Percentiles rank a stretch among this genome's conserved stretches.
These are phyloP conservation scores for Gallinago media DNA, from an alignment of 2,113 vertebrate genomes.

Conservation along the genomic window DNA sequence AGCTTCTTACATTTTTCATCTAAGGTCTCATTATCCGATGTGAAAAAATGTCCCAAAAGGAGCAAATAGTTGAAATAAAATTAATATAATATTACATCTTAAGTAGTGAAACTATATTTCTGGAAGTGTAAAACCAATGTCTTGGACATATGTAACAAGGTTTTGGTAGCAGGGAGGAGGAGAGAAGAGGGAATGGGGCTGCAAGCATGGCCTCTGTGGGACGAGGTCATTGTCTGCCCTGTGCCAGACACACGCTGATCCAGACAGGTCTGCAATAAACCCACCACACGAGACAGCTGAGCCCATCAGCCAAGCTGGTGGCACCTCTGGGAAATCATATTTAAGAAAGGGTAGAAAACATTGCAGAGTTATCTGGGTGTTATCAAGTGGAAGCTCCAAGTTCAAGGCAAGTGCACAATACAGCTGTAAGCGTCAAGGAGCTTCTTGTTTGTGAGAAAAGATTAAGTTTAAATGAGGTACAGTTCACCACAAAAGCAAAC, in stretches of 20 bases:
- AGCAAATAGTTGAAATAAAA: not conserved
- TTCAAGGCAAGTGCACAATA: not conserved
- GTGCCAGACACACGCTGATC: accelerated
- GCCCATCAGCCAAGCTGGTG: not conserved
- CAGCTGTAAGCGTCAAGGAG: not conserved
- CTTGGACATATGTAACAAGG: not conserved
- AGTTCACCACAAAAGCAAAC: not conserved
- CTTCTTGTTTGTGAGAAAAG: not conserved
- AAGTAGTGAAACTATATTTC: not conserved
- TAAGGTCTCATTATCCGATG: not conserved
- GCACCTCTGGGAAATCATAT: accelerated
- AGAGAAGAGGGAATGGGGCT: not conserved
- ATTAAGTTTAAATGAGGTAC: accelerated
- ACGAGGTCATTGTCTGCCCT: not conserved
- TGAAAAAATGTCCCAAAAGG: not conserved
- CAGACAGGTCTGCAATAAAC: not conserved
- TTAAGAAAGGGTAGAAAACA: not conserved
- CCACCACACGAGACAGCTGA: not conserved
- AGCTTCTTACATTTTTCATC: not conserved
- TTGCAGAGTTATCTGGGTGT: not conserved
- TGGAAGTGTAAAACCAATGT: not conserved
- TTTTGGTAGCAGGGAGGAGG: not conserved
- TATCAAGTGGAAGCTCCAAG: not conserved
- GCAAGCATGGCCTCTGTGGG: not conserved
- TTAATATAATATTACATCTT: not conserved